Evolutionary conservation across 2,113 vertebrate species (phyloP).

Genomic region (Pimephales promelas): DNA sequence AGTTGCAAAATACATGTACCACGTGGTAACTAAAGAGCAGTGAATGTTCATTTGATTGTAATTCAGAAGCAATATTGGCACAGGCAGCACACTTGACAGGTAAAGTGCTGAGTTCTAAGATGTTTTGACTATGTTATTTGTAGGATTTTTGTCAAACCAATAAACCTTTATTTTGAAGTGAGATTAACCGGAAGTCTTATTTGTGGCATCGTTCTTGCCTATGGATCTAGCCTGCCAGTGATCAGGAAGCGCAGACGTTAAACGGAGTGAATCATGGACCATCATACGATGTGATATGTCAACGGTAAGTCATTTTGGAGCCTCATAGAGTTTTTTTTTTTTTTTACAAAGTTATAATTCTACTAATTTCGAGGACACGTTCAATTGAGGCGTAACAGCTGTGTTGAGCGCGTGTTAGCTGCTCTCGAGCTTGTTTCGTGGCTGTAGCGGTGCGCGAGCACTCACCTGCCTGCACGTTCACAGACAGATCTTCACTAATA

Average conservation of each 20-base stretch:
- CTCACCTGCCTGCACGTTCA: background rate
- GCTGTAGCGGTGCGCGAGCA: background rate
- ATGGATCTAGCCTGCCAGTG: conserved; percentile 35
- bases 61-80: background rate
- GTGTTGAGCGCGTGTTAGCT: background rate
- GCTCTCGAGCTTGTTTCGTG: background rate
- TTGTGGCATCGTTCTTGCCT: background rate
- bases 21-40: background rate
- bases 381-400: background rate
- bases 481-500: background rate
- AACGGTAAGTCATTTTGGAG: conserved; percentile 63
- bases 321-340: background rate
- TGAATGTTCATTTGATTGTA: background rate
- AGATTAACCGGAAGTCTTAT: conserved; percentile 17
- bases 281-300: conserved; percentile 60
- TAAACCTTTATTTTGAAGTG: conserved; percentile 34
- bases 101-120: background rate
- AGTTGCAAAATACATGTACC: background rate
- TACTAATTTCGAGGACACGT: background rate
- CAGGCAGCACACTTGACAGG: background rate
- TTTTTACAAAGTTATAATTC: background rate
- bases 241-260: conserved; percentile 58
- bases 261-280: conserved; percentile 54
- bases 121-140: background rate
- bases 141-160: background rate